Conservation (phyloP, 2,888 invertebrate genomes). For the Clostera curtula region DNA sequence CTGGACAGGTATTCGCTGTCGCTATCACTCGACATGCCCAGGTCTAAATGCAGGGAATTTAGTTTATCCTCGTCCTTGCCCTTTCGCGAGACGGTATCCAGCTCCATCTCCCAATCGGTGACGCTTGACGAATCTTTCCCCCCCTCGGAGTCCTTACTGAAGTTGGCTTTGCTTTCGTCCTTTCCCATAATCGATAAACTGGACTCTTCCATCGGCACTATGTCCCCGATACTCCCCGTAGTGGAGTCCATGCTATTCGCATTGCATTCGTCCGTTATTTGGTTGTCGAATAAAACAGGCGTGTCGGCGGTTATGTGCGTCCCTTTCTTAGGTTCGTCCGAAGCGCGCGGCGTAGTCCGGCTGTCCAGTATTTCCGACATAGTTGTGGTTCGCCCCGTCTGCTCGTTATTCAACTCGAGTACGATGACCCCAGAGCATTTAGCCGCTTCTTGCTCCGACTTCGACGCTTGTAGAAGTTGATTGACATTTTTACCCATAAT, state of each 20-base stretch:
- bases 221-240: constrained; percentile 51
- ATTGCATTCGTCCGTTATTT: constrained; percentile 55
- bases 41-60: constrained; percentile 61
- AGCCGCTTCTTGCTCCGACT: constrained; percentile 50
- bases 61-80: constrained; percentile 62
- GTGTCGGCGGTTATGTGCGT: constrained; percentile 72
- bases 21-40: constrained; percentile 71
- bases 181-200: constrained; percentile 40
- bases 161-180: constrained; percentile 39
- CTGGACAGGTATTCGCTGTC: constrained; percentile 58
- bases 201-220: constrained; percentile 42
- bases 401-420: constrained; percentile 65
- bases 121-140: constrained; percentile 57
- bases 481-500: constrained; percentile 71
- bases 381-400: constrained; percentile 57
- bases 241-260: constrained; percentile 61
- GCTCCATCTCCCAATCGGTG: constrained; percentile 78
- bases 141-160: constrained; percentile 42
- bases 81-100: constrained; percentile 68
- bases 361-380: constrained; percentile 66
- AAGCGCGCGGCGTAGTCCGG: constrained; percentile 30
- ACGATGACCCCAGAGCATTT: constrained; percentile 62
- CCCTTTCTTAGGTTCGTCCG: constrained; percentile 35
- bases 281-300: constrained; percentile 66
- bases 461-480: constrained; percentile 57